Evolutionary conservation across 2,888 invertebrate species (phyloP).

Genomic region (Herminia tarsipennalis): DNA sequence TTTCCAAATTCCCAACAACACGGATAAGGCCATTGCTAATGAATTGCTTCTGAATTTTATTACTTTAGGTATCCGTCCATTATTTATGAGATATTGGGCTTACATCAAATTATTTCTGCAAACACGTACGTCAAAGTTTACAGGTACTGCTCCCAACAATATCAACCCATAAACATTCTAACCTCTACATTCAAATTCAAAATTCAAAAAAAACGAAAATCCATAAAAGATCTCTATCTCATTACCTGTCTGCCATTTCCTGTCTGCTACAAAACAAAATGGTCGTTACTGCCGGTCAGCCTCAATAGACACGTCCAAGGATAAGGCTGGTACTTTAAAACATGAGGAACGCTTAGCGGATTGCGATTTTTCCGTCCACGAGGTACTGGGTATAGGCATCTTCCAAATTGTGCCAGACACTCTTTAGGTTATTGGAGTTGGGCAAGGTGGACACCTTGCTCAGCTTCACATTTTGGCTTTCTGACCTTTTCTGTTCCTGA

Average conservation of each 20-base stretch:
- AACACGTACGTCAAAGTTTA: not conserved
- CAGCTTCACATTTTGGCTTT: too few species aligned
- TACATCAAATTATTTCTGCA: too few species aligned
- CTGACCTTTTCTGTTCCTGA: too few species aligned
- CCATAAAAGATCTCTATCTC: slow-evolving; percentile 14
- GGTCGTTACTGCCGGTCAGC: slow-evolving; percentile 29
- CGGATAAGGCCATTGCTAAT: too few species aligned
- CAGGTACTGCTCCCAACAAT: not conserved
- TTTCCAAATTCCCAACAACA: too few species aligned
- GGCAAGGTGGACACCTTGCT: too few species aligned
- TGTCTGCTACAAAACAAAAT: slow-evolving; percentile 29
- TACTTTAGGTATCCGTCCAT: too few species aligned
- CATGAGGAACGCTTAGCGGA: slow-evolving; percentile 8
- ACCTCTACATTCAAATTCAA: slow-evolving; percentile 16
- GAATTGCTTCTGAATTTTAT: too few species aligned
- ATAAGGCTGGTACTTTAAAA: not conserved
- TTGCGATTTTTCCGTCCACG: too few species aligned
- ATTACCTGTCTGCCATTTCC: slow-evolving; percentile 30
- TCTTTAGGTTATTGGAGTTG: too few species aligned
- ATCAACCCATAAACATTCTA: slow-evolving; percentile 7
- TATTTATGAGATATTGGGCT: too few species aligned
- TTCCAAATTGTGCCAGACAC: not conserved
- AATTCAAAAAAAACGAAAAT: too few species aligned
- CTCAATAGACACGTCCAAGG: slow-evolving; percentile 11
- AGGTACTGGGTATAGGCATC: not conserved